Evolutionary conservation across 2,888 invertebrate species (phyloP), one percentile per base, ranked within the genome.

Genomic region (Leptopilina myrica): DNA sequence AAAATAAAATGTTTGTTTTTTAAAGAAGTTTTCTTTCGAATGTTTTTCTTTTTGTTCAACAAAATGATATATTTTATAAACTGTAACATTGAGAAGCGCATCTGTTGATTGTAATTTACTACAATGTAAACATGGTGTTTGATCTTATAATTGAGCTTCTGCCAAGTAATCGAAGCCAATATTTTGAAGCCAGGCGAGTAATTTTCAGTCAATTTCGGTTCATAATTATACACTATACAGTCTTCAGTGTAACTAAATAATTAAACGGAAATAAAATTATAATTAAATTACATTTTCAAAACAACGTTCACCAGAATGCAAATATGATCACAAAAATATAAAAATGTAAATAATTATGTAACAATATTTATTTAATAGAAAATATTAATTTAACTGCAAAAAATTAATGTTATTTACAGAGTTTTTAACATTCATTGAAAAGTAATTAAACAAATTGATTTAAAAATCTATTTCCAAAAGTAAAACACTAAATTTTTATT

Each of bases 21-120:
- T 33, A 33, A 33, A 46, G 7, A 46, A 46, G 1, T 49, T 9
- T 49, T 49, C 11, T 11, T 49, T 49, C 12, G n/a, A n/a, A 46
- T 46, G 15, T 15, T 15, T 4, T 8, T 20, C 7, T 62, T 62
- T 62, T 4, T 2, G 7, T 84, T 84, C 82, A 82, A 79, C 77
- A 82, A 43, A 33, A 8, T 78, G 85, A 82, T 81, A 86, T 85
- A 85, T 85, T 83, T 82, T 81, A 82, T 76, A 80, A 78, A 40
- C 69, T 79, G 67, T 82, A 77, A 78, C 59, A 66, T 64, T 53
- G 40, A 66, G 1, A 43, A 66, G 78, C 79, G 78, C 79, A 79
- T 78, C 76, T 82, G 80, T 81, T 87, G 89, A 89, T 89, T 88
- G 87, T 88, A 88, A 90, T 90, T 90, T 89, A 89, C 85, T 87